A percentile compares a stretch with the other conserved stretches of the same genome.
phyloP scores from a whole-genome alignment of 2,113 vertebrate genomes.

The Cryptomyrus ogoouensis region DNA sequence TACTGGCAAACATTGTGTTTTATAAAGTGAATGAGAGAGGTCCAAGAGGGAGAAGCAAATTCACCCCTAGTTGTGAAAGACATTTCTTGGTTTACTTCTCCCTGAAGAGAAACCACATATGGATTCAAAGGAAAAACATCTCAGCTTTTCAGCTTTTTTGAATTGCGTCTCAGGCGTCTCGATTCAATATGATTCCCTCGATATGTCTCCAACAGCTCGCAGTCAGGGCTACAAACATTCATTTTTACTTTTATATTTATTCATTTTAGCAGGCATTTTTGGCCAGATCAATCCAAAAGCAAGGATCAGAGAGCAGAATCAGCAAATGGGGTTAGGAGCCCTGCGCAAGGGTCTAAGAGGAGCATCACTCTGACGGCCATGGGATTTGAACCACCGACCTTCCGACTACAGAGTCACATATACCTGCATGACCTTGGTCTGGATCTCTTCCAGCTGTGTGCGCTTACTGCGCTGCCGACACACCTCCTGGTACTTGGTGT shows the following conservation, averaged over 20 bases:
- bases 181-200: not conserved
- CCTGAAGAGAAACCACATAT: not conserved
- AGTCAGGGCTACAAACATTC: not conserved
- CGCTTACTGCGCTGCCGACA: slow-evolving; percentile 93
- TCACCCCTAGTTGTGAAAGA: not conserved
- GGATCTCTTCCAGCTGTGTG: slow-evolving; percentile 90
- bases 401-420: not conserved
- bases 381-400: not conserved
- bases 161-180: not conserved
- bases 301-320: not conserved
- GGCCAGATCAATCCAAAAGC: not conserved
- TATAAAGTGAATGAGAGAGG: not conserved
- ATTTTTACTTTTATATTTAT: not conserved
- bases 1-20: not conserved
- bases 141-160: not conserved
- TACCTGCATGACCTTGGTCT: slow-evolving; percentile 98
- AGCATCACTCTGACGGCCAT: not conserved
- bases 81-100: not conserved
- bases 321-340: not conserved
- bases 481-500: slow-evolving; percentile 92
- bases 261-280: not conserved
- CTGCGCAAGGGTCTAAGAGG: not conserved
- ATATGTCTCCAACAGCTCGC: not conserved
- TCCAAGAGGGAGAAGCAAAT: not conserved
- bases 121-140: not conserved